Percentiles rank a stretch among this genome's conserved stretches.
phyloP scores from a whole-genome alignment of 53 echinoderm and acorn worm species.

The Astropecten irregularis region DNA sequence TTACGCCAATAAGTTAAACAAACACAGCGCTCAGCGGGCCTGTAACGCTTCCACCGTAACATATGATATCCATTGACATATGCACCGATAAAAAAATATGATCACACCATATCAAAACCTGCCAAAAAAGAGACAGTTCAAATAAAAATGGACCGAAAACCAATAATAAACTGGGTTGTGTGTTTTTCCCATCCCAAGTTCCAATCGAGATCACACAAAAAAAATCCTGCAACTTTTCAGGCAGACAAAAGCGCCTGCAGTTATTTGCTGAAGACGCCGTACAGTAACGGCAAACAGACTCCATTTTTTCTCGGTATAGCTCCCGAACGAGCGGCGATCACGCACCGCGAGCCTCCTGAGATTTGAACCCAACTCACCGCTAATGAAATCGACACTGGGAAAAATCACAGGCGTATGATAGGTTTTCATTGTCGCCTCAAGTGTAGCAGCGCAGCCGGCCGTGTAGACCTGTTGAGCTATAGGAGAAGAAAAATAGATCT shows the following conservation, averaged over 20 bases:
- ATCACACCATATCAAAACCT: slow-evolving; percentile 8
- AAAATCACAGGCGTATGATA: not conserved
- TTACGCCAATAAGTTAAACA: slow-evolving; percentile 86
- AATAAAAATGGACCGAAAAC: no score
- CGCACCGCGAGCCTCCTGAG: slow-evolving; percentile 11
- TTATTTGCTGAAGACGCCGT: slow-evolving; percentile 25
- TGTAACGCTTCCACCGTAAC: slow-evolving; percentile 59
- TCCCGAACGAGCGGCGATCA: no score
- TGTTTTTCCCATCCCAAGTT: no score
- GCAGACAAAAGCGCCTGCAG: slow-evolving; percentile 36
- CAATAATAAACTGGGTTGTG: no score
- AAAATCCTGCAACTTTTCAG: slow-evolving; percentile 16
- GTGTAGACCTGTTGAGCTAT: no score
- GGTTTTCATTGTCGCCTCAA: not conserved
- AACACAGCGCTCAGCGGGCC: slow-evolving; percentile 81
- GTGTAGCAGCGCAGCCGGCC: not conserved
- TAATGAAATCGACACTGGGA: slow-evolving; percentile 8
- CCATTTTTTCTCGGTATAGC: slow-evolving; percentile 19
- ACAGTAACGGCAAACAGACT: slow-evolving; percentile 40
- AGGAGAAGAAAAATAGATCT: no score
- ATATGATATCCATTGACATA: slow-evolving; percentile 34
- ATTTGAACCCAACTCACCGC: not conserved
- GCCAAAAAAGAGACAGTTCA: no score
- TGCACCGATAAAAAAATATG: not conserved
- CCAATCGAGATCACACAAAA: no score